Evolutionary conservation across 2,797 vertebrate genomes (phyloP).

Genomic region (Pseudochirops cupreus): DNA sequence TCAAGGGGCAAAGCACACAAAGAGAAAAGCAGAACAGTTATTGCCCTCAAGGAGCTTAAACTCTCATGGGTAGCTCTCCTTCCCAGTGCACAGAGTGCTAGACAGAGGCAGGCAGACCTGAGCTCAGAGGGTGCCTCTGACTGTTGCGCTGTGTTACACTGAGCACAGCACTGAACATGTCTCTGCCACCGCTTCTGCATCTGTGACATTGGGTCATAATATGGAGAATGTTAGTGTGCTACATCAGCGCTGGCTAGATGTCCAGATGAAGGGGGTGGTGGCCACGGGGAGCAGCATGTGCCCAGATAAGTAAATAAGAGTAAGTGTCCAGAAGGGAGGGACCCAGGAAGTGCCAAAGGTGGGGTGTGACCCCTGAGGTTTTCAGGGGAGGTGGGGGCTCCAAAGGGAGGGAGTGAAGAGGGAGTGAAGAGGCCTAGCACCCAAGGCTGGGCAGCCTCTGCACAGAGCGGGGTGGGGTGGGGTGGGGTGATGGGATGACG

Average conservation of each 20-base stretch:
- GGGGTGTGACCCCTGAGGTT: not conserved
- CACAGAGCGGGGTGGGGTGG: too few species aligned
- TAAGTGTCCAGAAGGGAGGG: not conserved
- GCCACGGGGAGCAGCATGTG: too few species aligned
- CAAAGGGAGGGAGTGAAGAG: too few species aligned
- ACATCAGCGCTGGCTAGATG: fast-evolving
- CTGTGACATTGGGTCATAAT: not conserved
- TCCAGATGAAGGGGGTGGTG: not conserved
- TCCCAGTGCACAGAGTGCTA: not conserved
- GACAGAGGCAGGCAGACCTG: not conserved
- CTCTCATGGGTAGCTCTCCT: not conserved
- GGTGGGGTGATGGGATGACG: too few species aligned
- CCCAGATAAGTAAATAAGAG: not conserved
- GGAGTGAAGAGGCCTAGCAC: not conserved
- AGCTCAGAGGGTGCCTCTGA: not conserved
- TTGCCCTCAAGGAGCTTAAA: not conserved
- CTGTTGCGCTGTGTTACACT: not conserved
- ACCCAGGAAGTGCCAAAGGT: too few species aligned
- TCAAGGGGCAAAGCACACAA: not conserved
- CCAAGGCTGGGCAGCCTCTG: not conserved
- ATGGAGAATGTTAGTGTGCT: too few species aligned
- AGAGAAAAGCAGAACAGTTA: not conserved
- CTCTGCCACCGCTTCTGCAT: not conserved
- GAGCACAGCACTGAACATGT: not conserved
- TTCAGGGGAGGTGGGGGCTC: not conserved